Percentiles rank a stretch among this genome's conserved stretches.
These are phyloP conservation scores for Norana najaformis DNA, from an alignment of 2,888 invertebrate species.

Conservation along the genomic window DNA sequence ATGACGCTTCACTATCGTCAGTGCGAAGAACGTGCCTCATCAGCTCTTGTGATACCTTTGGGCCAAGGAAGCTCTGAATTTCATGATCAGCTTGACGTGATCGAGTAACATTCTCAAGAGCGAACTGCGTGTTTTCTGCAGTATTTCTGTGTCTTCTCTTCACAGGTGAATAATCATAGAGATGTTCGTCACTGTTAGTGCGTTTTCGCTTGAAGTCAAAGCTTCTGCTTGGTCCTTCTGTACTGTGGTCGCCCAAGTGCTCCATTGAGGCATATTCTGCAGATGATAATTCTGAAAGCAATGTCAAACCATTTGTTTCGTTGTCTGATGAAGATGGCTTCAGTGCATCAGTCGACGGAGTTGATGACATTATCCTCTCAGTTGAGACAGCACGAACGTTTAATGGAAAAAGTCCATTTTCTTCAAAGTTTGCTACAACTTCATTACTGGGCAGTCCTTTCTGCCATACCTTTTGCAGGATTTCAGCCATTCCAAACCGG, in stretches of 20 bases:
- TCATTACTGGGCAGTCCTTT: constrained; percentile 37
- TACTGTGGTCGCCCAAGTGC: constrained; percentile 16
- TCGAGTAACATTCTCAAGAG: not conserved
- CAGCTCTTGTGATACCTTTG: constrained; percentile 25
- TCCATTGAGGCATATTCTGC: constrained; percentile 42
- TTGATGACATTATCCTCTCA: constrained; percentile 35
- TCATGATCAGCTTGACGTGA: not conserved
- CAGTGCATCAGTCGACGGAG: not conserved
- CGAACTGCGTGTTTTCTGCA: not conserved
- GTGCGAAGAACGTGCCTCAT: constrained; percentile 7
- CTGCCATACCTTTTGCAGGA: constrained; percentile 44
- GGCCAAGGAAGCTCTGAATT: not conserved
- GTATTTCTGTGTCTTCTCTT: not conserved
- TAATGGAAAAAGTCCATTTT: constrained; percentile 44
- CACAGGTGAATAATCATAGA: not conserved
- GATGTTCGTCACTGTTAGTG: not conserved
- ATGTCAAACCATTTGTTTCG: constrained; percentile 36
- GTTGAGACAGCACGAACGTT: constrained; percentile 43
- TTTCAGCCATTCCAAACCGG: constrained; percentile 42
- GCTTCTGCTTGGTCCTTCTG: not conserved
- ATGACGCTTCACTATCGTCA: not conserved
- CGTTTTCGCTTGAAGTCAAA: constrained; percentile 10
- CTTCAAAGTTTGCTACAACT: constrained; percentile 40
- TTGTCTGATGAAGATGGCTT: not conserved
- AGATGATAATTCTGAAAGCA: constrained; percentile 43